Conservation (phyloP, 37 sponge, comb jelly and placozoan species). For the Cladorhizidae sp. region DNA sequence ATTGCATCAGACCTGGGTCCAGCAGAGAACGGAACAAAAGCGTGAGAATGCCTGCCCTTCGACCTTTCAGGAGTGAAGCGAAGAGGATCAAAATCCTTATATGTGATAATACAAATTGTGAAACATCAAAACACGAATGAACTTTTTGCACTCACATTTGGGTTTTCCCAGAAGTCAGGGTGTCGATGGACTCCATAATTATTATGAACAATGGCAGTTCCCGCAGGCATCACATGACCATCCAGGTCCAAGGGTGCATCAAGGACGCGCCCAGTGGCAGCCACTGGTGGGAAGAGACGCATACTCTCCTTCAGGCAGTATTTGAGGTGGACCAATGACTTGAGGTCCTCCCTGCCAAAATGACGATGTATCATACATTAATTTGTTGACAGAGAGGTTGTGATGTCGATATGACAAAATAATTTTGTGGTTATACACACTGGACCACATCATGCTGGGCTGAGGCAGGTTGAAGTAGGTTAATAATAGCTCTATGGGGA, state of each 20-base stretch:
- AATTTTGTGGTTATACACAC: too few relatives aligned
- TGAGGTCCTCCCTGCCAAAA: slow-evolving; percentile 36
- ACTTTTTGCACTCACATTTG: slow-evolving; percentile 49
- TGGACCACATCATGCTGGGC: too few relatives aligned
- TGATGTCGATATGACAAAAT: background rate
- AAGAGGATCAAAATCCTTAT: slow-evolving; percentile 82
- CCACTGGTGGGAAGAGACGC: slow-evolving; percentile 81
- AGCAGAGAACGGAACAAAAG: slow-evolving; percentile 85
- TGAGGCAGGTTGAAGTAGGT: too few relatives aligned
- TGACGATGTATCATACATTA: slow-evolving; percentile 44
- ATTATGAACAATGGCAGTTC: slow-evolving; percentile 23
- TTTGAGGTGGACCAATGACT: slow-evolving; percentile 64
- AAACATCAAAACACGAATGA: too few relatives aligned
- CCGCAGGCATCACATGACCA: slow-evolving; percentile 61
- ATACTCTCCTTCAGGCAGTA: slow-evolving; percentile 89
- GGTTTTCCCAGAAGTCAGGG: slow-evolving; percentile 86
- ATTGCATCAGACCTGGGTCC: slow-evolving; percentile 94
- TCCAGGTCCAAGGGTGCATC: slow-evolving; percentile 51
- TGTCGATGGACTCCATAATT: slow-evolving; percentile 70
- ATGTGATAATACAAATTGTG: too few relatives aligned
- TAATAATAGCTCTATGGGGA: too few relatives aligned
- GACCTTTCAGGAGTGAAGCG: slow-evolving; percentile 80
- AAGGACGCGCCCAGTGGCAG: slow-evolving; percentile 55
- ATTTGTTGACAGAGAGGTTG: background rate
- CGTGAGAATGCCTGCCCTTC: slow-evolving; percentile 61